Percentiles rank a stretch among this genome's conserved stretches.
Conservation (phyloP, 2,113 vertebrate species). For the Pavo muticus region DNA sequence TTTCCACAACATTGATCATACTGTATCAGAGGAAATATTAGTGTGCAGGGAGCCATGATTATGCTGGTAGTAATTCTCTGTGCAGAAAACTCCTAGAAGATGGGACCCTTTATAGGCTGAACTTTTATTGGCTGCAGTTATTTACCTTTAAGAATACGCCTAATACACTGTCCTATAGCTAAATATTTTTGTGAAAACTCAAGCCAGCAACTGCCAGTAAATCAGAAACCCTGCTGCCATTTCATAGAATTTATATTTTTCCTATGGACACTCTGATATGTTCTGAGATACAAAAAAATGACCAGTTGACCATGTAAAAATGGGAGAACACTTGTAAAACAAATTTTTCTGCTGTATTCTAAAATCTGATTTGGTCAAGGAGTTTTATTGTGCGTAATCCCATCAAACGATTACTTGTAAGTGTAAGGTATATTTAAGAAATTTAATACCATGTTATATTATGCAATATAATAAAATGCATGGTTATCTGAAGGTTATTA, state of each 20-base stretch:
- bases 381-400: conserved; percentile 69
- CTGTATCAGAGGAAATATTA: conserved; percentile 92
- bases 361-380: conserved; percentile 56
- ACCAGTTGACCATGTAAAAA: conserved; percentile 68
- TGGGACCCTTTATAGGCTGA: conserved; percentile 82
- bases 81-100: conserved; percentile 83
- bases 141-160: conserved; percentile 84
- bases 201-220: conserved; percentile 68
- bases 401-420: conserved; percentile 63
- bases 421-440: conserved; percentile 65
- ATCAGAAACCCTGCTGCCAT: conserved; percentile 70
- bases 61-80: conserved; percentile 85
- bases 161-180: conserved; percentile 79
- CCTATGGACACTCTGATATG: conserved; percentile 50
- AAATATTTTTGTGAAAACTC: conserved; percentile 84
- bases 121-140: conserved; percentile 86
- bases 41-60: conserved; percentile 88
- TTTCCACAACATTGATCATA: conserved; percentile 96
- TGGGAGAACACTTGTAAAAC: conserved; percentile 69
- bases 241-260: conserved; percentile 65
- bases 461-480: conserved; percentile 35
- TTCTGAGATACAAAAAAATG: conserved; percentile 59
- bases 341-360: conserved; percentile 66
- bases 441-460: conserved; percentile 61
- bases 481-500: neutral